These are phyloP conservation scores for Drosophila koepferae DNA, from an alignment of 2,888 invertebrate species.

Conservation along the genomic window DNA sequence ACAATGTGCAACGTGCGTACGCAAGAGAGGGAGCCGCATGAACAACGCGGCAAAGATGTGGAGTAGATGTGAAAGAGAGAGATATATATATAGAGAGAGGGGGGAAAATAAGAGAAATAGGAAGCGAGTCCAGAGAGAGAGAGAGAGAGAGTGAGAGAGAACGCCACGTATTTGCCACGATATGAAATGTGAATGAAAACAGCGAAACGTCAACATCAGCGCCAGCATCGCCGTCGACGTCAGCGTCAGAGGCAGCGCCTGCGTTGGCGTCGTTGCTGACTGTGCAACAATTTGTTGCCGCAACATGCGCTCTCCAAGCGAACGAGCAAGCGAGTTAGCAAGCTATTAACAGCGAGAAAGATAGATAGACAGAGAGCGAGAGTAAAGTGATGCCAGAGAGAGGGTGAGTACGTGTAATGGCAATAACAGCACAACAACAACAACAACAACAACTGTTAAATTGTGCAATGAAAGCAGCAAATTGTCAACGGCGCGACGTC, in stretches of 20 bases:
- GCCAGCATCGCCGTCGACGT: neutral
- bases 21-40: conserved; percentile 11
- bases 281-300: conserved; percentile 78
- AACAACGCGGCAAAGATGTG: conserved; percentile 14
- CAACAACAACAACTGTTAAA: conserved; percentile 25
- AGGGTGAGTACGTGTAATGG: neutral
- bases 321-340: neutral
- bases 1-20: conserved; percentile 50
- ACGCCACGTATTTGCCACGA: conserved; percentile 28
- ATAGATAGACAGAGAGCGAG: neutral
- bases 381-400: conserved; percentile 4
- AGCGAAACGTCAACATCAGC: conserved; percentile 21
- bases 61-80: conserved; percentile 2
- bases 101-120: neutral
- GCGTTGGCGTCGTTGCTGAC: conserved; percentile 39
- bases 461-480: conserved; percentile 44
- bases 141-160: conserved; percentile 2
- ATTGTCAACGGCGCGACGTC: conserved; percentile 33
- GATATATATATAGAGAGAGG: neutral
- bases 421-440: conserved; percentile 25
- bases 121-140: conserved; percentile 7
- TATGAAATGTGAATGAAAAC: conserved; percentile 62
- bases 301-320: conserved; percentile 39
- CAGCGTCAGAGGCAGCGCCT: neutral
- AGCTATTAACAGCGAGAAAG: conserved; percentile 8